Base-by-base conservation (phyloP, 2,888 invertebrate species). In the Hermaeophaga mercurialis region DNA sequence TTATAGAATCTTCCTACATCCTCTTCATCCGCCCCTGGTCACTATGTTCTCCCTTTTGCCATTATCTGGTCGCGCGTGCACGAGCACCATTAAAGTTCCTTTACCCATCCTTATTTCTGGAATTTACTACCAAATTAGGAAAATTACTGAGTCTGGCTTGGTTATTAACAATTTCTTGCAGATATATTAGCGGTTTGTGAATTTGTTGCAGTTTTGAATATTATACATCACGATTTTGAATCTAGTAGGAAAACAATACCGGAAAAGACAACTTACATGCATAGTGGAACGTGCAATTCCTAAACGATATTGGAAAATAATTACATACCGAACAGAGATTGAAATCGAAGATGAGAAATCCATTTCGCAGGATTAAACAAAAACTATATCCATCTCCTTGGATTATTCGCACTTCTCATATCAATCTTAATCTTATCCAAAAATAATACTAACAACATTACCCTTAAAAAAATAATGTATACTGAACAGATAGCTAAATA, bases 71-170 rank as follows among this genome's bases (percentile, higher is more conserved):
- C 58, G 54, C 66, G 64, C 71, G 68, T 70, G 68, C 68, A 69
- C 64, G 63, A 70, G 61, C 68, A 67, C 67, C 69, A 72, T 72
- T 72, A 72, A 65, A 65, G 68, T 64, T 66, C 67, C 67, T 69
- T 65, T 66, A 66, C 61, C 66, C 66, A 65, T 70, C 70, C 69
- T 70, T 68, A 69, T 69, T 70, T 68, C 65, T 50, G 63, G 65
- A 69, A 70, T 70, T 71, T 69, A 70, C 66, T 66, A 62, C 65
- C 62, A 66, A 71, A 70, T 72, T 72, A 70, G 69, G 70, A 67
- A 70, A 70, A 70, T 71, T 68, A 67, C 66, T 62, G 65, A 67
- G 67, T 67, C 67, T 70, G 68, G 68, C 64, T 53, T 62, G 62
- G 66, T 69, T 70, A 68, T 66, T 69, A 66, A 68, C 66, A 68